A percentile compares a stretch with the other conserved stretches of the same genome.
Conservation (phyloP, 2,797 vertebrate species). For the Yasuhikotakia modesta region DNA sequence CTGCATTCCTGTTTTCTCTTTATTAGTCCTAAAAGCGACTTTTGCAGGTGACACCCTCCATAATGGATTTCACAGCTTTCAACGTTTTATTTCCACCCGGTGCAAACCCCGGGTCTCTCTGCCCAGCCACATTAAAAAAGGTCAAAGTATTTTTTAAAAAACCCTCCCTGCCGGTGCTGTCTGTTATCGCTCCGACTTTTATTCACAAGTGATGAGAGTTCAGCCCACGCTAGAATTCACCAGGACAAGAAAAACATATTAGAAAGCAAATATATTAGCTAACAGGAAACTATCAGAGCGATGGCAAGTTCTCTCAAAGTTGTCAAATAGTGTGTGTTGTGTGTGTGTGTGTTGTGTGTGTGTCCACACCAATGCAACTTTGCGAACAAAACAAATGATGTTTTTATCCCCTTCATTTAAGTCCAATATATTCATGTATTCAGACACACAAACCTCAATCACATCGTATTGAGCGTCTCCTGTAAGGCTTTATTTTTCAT, state of each 20-base stretch:
- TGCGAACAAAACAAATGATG: background rate
- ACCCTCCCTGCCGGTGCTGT: background rate
- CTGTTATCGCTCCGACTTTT: background rate
- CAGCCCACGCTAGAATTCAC: background rate
- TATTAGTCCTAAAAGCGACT: background rate
- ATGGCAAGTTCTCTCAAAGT: too few relatives aligned
- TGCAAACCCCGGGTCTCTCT: background rate
- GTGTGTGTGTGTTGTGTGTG: too few relatives aligned
- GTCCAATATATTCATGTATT: background rate
- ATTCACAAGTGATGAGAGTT: background rate
- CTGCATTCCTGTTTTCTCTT: conserved; percentile 6
- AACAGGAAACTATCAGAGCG: too few relatives aligned
- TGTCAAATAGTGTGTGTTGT: too few relatives aligned
- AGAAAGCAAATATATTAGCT: background rate
- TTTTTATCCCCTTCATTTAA: conserved; percentile 1
- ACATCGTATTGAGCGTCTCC: conserved; percentile 3
- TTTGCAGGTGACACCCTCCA: conserved; percentile 1
- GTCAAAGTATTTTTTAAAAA: background rate
- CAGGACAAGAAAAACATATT: background rate
- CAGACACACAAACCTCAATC: conserved; percentile 43
- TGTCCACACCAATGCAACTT: background rate
- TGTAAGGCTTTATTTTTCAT: background rate
- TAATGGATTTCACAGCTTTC: conserved; percentile 12
- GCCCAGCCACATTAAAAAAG: background rate
- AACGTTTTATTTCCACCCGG: background rate